Evolutionary conservation across 2,113 vertebrate species (phyloP), one percentile per base, ranked within the genome.

Genomic region (Gnathonemus echidnorhynchus): DNA sequence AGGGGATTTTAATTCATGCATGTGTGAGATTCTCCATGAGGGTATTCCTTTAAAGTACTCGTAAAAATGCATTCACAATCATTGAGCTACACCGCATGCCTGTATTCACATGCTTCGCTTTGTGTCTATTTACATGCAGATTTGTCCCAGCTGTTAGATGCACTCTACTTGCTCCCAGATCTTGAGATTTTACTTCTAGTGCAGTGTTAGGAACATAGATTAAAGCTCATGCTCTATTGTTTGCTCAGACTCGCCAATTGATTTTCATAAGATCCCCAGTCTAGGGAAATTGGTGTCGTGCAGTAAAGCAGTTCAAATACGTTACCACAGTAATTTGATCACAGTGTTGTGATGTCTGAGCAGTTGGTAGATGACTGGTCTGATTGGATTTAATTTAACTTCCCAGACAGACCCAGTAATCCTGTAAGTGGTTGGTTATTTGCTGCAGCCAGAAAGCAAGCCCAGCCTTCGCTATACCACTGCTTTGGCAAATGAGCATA

Each of bases 401-500:
- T 10, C 21, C 83, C 0, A 8, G 49, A 39, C 83, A 45, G 5
- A 4, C 83, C 83, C 8, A 21, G 39, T 48, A 45, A 21, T 85
- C 17, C 42, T 85, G 35, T 48, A n/a, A 85, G 45, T n/a, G 19
- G 83, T 5, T 17, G 49, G 11, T 87, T 87, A 52, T 52, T 87
- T 86, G 83, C 39, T 49, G 83, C 83, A 48, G 83, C 10, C 35
- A 27, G 31, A 87, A 31, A 83, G 77, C 39, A 39, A 45, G 19
- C 19, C 53, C 27, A 39, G 4, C 45, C 46, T 11, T 50, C 15
- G 5, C 77, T 83, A 46, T 42, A 52, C 77, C 3, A 13, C n/a
- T 45, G 24, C 90, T 91, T 52, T 93, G 89, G 39, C 42, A 70
- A 70, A 70, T 70, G 83, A 27, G 19, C 42, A 42, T 88, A 58